phyloP scores from a whole-genome alignment of 2,888 invertebrate genomes.

The Autographa pulchrina region DNA sequence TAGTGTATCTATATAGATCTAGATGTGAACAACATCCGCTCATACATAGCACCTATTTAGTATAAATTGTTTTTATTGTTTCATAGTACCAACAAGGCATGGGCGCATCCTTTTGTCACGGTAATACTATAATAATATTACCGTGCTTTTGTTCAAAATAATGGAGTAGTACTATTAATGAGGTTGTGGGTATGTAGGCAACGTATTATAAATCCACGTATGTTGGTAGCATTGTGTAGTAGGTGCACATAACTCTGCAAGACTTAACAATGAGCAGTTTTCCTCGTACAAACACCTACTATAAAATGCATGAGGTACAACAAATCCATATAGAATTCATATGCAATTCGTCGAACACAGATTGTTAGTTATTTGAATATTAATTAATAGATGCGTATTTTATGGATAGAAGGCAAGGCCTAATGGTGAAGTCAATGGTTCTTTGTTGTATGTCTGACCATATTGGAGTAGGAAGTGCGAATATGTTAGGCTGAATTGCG shows the following conservation, averaged over 20 bases:
- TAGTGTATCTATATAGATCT: constrained; percentile 15
- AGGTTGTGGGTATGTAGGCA: constrained; percentile 52
- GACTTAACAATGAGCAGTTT: constrained; percentile 75
- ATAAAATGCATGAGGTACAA: constrained; percentile 78
- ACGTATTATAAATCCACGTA: constrained; percentile 43
- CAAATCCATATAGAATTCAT: constrained; percentile 78
- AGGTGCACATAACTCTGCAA: constrained; percentile 43
- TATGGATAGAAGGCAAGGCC: constrained; percentile 67
- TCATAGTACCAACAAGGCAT: constrained; percentile 36
- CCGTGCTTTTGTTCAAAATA: constrained; percentile 54
- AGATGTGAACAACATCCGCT: constrained; percentile 9
- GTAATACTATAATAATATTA: no score
- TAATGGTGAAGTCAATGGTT: constrained; percentile 67
- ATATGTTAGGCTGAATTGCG: constrained; percentile 44
- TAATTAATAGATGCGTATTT: constrained; percentile 70
- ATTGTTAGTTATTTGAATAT: constrained; percentile 80
- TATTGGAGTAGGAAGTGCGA: constrained; percentile 68
- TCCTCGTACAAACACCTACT: constrained; percentile 68
- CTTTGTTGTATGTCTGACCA: constrained; percentile 72
- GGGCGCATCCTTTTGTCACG: constrained; percentile 52
- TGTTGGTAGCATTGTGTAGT: constrained; percentile 53
- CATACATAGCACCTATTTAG: constrained; percentile 13
- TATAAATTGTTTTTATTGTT: constrained; percentile 43
- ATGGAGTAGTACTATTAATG: constrained; percentile 50
- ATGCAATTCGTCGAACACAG: constrained; percentile 79